Conservation (phyloP, 1,140 invertebrate species). For the Aplysia californica region DNA sequence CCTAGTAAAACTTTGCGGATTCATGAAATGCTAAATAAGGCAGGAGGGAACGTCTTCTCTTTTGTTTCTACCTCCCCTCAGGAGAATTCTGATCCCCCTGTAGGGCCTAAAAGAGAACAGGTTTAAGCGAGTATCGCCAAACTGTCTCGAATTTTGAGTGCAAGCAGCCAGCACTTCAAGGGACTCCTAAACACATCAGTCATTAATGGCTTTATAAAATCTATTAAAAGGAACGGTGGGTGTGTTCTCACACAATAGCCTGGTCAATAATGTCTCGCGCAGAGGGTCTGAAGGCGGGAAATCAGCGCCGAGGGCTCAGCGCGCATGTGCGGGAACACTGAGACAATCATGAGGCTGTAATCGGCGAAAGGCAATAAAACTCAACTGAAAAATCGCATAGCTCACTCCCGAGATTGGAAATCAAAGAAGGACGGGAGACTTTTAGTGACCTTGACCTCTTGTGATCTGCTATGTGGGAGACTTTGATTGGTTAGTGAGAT, state of each 20-base stretch:
- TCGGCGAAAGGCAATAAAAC: neutral
- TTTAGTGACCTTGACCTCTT: no score
- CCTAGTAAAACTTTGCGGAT: no score
- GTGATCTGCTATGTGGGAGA: no score
- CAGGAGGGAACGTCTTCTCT: no score
- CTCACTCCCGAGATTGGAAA: neutral
- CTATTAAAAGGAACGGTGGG: neutral
- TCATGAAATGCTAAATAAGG: no score
- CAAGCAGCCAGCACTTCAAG: no score
- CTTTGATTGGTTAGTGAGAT: no score
- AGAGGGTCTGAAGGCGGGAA: neutral
- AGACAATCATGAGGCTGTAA: neutral
- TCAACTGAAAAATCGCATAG: neutral
- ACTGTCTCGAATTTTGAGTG: no score
- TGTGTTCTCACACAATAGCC: neutral
- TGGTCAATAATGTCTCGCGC: neutral
- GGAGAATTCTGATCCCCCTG: no score
- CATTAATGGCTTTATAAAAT: conserved; percentile 8
- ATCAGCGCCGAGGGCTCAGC: neutral
- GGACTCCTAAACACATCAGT: neutral
- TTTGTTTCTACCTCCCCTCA: no score
- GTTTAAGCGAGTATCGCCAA: no score
- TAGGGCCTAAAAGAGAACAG: no score
- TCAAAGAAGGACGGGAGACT: neutral
- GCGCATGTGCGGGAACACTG: neutral